phyloP scores from a whole-genome alignment of 2,113 vertebrate genomes.

The Tapirus terrestris region DNA sequence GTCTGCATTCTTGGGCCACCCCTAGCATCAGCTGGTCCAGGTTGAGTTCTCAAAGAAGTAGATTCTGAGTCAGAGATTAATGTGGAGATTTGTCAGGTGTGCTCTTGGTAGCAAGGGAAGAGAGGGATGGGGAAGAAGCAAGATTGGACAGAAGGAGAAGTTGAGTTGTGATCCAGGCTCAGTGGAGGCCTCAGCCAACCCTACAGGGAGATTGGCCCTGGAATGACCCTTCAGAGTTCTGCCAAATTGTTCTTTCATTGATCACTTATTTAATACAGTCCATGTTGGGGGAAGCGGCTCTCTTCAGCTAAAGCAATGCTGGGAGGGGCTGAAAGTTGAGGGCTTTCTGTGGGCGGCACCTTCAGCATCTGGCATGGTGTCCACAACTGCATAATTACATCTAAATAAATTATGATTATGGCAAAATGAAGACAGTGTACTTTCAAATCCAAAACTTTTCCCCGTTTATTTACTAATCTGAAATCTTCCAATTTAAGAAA shows the following conservation, averaged over 20 bases:
- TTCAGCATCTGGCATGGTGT: background rate
- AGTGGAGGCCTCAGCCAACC: background rate
- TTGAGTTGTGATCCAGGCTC: background rate
- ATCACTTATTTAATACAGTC: background rate
- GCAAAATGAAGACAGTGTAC: background rate
- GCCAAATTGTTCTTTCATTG: background rate
- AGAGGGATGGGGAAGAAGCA: background rate
- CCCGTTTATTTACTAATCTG: background rate
- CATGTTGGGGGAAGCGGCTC: background rate
- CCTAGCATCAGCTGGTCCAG: background rate
- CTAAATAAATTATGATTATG: background rate
- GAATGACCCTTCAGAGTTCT: background rate
- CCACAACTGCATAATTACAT: background rate
- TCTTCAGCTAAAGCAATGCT: background rate
- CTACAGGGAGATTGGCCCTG: background rate
- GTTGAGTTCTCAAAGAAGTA: background rate
- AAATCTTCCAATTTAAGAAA: constrained; percentile 14
- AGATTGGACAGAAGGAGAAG: background rate
- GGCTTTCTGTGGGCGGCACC: background rate
- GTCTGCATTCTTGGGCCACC: background rate
- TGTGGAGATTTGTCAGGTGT: background rate
- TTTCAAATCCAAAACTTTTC: background rate
- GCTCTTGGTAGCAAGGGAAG: background rate
- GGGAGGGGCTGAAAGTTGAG: background rate
- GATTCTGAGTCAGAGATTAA: background rate